These are phyloP conservation scores for Tigriopus californicus DNA, from an alignment of 2,888 invertebrate species.

Conservation along the genomic window DNA sequence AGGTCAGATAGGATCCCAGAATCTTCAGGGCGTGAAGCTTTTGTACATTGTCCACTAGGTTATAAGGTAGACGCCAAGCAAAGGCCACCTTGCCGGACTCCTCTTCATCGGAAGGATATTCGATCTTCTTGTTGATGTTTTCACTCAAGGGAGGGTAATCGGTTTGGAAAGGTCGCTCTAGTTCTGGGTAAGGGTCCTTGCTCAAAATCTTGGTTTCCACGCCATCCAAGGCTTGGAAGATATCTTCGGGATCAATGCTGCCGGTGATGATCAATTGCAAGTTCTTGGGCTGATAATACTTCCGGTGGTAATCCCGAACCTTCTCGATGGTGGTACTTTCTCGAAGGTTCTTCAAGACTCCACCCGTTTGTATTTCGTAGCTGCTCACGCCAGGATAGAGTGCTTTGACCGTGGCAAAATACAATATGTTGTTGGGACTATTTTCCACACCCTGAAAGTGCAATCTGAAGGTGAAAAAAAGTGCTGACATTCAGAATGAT, in stretches of 20 bases:
- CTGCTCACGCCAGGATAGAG: slow-evolving; percentile 65
- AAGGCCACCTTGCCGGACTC: slow-evolving; percentile 55
- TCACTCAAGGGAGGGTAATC: slow-evolving; percentile 42
- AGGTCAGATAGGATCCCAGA: slow-evolving; percentile 57
- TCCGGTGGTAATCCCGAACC: slow-evolving; percentile 50
- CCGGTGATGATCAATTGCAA: slow-evolving; percentile 64
- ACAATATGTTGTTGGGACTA: slow-evolving; percentile 49
- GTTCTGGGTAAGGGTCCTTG: slow-evolving; percentile 33
- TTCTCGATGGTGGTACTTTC: slow-evolving; percentile 59
- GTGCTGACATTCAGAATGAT: too few species aligned
- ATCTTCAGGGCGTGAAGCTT: slow-evolving; percentile 24
- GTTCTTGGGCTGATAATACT: slow-evolving; percentile 75
- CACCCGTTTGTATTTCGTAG: slow-evolving; percentile 67
- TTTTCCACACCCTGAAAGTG: slow-evolving; percentile 24
- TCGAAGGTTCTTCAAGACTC: slow-evolving; percentile 60
- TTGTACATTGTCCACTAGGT: slow-evolving; percentile 6
- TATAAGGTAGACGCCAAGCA: slow-evolving; percentile 56
- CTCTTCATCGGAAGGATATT: slow-evolving; percentile 66
- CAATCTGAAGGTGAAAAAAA: background rate
- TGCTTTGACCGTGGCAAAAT: slow-evolving; percentile 41
- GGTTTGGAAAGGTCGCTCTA: slow-evolving; percentile 52
- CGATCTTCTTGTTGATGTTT: slow-evolving; percentile 37
- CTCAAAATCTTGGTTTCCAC: slow-evolving; percentile 50
- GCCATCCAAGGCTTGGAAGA: slow-evolving; percentile 48
- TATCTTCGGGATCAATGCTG: slow-evolving; percentile 49